A percentile compares a stretch with the other conserved stretches of the same genome.
phyloP scores from a whole-genome alignment of 2,113 vertebrate species.

The Myrmecobius fasciatus region DNA sequence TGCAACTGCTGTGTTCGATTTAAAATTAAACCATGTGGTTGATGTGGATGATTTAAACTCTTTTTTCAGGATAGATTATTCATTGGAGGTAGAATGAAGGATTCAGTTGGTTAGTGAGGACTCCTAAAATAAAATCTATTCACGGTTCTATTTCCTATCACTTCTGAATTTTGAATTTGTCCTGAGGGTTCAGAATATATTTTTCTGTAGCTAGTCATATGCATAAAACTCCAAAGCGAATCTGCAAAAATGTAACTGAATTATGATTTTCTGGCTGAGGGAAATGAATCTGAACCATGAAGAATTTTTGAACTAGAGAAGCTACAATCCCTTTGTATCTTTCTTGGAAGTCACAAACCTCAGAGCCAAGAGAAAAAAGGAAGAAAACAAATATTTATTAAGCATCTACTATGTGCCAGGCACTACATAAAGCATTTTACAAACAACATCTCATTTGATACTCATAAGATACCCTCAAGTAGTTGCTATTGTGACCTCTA shows the following conservation, averaged over 20 bases:
- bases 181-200: neutral
- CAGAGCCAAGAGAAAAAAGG: neutral
- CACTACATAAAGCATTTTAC: neutral
- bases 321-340: neutral
- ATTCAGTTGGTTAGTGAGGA: neutral
- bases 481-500: too few species aligned
- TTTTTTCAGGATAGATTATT: neutral
- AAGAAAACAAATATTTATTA: neutral
- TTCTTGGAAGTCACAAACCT: slow-evolving; percentile 23
- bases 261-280: neutral
- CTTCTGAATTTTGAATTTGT: neutral
- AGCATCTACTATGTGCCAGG: neutral
- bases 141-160: neutral
- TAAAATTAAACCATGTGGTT: slow-evolving; percentile 3
- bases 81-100: slow-evolving; percentile 5
- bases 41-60: slow-evolving; percentile 34
- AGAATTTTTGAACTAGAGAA: neutral
- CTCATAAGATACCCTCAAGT: too few species aligned
- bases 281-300: neutral
- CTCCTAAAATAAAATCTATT: neutral
- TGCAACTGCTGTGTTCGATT: neutral
- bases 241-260: neutral
- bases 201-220: neutral
- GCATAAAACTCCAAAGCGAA: neutral
- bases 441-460: too few species aligned